Evolutionary conservation across 2,113 vertebrate genomes (phyloP), one percentile per base, ranked within the genome.

Genomic region (Odontophorus gujanensis): DNA sequence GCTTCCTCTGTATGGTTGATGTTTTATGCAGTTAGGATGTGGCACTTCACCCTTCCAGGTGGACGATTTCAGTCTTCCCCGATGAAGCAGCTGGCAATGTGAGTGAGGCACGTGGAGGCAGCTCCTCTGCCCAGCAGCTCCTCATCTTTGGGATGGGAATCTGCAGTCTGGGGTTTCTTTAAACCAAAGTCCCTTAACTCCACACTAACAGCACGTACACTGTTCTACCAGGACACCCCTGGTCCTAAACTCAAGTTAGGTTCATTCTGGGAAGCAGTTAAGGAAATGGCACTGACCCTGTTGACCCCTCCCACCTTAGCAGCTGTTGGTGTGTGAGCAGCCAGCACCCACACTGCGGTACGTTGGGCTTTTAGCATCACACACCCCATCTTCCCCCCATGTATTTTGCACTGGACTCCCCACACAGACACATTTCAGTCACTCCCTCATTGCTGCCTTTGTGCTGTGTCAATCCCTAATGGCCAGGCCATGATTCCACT

Each of bases 351-450:
- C 50, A 74, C 85, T 81, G 22, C 68, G n/a, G 50, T 32, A 30
- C 2, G 11, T 3, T 13, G 87, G 72, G 85, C 93, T 81, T 78
- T 4, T 22, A 2, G 92, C 40, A 10, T 81, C 40, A 13, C 66
- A 32, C 93, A 65, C 84, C 83, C 72, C 95, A 53, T 74, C 83
- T 92, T 62, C 34, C 21, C 95, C 95, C 76, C 10, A 0, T 93
- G 55, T 82, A 78, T 95, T 97, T 97, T 98, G 97, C 96, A 97
- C 97, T 97, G 97, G 92, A 95, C 69, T 85, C 75, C 6, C 92
- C 81, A 17, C 89, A 34, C 83, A 95, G 94, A 87, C 1, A 53
- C 80, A 57, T 96, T 97, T 97, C 94, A 90, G 87, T 90, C 90
- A 34, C 93, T 79, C 90, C 89, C 88, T 82, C 82, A 24, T 92